Evolutionary conservation across 2,888 invertebrate species (phyloP).

Genomic region (Sphaerophoria taeniata): DNA sequence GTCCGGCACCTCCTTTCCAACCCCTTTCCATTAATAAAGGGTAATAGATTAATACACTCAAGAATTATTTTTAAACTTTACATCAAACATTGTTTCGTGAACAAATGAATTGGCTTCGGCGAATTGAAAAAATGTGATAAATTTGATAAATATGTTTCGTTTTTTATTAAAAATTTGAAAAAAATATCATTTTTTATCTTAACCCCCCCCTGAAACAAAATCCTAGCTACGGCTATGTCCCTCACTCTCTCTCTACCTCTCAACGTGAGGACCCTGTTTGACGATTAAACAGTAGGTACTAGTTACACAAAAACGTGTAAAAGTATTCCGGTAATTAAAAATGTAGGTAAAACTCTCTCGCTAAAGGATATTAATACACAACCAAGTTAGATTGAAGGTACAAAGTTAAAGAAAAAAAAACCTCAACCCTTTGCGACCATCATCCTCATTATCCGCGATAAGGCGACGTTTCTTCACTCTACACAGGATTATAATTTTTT

Average conservation of each 20-base stretch:
- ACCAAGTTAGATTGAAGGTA: neutral
- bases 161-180: too few relatives aligned
- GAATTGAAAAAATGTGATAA: too few relatives aligned
- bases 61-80: too few relatives aligned
- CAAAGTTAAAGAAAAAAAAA: conserved; percentile 21
- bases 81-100: too few relatives aligned
- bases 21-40: too few relatives aligned
- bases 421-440: conserved; percentile 45
- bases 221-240: too few relatives aligned
- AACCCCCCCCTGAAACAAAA: too few relatives aligned
- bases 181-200: too few relatives aligned
- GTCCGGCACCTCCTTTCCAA: too few relatives aligned
- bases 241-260: neutral
- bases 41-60: too few relatives aligned
- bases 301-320: conserved; percentile 44
- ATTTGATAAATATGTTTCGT: too few relatives aligned
- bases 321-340: conserved; percentile 72
- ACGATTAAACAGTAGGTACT: conserved; percentile 18
- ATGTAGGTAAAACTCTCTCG: conserved; percentile 66
- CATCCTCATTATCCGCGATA: conserved; percentile 54
- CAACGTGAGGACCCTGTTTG: neutral
- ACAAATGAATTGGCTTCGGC: too few relatives aligned
- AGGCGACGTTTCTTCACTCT: conserved; percentile 44
- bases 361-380: conserved; percentile 37
- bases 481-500: neutral